phyloP scores from a whole-genome alignment of 2,797 vertebrate genomes.

The Tapera naevia region DNA sequence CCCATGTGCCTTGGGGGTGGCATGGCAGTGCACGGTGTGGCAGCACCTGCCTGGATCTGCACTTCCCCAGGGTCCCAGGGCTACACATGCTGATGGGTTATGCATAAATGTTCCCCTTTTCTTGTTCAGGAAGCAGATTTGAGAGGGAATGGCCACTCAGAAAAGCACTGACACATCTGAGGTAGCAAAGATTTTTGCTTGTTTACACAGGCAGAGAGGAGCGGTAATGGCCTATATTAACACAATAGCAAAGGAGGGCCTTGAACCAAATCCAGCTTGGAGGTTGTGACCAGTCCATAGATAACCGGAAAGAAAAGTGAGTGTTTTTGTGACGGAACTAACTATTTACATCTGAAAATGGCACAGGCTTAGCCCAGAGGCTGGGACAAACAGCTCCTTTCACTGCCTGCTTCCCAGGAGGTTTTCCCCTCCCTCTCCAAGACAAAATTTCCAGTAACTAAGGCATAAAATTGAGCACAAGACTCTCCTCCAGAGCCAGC shows the following conservation, averaged over 20 bases:
- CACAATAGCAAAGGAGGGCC: neutral
- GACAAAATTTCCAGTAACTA: constrained; percentile 27
- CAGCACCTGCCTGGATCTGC: neutral
- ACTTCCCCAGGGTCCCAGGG: neutral
- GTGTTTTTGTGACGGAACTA: neutral
- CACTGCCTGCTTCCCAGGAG: constrained; percentile 11
- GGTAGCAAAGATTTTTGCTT: neutral
- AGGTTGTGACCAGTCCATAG: neutral
- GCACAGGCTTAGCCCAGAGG: neutral
- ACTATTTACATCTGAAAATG: constrained; percentile 53
- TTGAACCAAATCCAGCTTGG: constrained; percentile 14
- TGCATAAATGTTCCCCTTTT: neutral
- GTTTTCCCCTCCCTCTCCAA: neutral
- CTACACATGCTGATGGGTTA: rapidly evolving
- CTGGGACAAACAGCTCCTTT: constrained; percentile 18
- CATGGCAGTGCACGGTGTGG: rapidly evolving
- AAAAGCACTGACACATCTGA: neutral
- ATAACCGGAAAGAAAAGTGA: constrained; percentile 27
- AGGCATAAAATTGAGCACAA: constrained; percentile 3
- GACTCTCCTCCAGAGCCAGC: neutral
- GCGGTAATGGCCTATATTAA: neutral
- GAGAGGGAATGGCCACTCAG: neutral
- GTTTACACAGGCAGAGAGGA: neutral
- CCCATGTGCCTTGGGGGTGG: neutral
- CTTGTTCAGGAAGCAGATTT: neutral